Conservation (phyloP, 2,797 vertebrate species). For the Pangasius macronema region DNA sequence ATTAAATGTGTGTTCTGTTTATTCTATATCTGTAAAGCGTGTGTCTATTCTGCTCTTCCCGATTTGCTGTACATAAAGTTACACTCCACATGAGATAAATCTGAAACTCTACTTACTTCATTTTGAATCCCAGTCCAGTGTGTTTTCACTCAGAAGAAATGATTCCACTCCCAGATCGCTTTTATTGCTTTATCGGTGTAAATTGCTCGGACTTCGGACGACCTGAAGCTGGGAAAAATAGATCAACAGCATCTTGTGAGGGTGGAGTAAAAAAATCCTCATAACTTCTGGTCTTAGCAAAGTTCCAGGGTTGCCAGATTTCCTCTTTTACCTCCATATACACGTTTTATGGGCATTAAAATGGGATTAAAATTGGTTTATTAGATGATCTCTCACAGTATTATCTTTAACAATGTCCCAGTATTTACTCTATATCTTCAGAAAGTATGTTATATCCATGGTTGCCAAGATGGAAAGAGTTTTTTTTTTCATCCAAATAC, state of each 20-base stretch:
- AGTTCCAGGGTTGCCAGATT: neutral
- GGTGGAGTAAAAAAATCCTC: constrained; percentile 7
- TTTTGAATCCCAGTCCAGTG: neutral
- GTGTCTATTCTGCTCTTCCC: neutral
- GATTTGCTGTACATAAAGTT: neutral
- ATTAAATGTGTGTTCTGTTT: neutral
- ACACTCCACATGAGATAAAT: neutral
- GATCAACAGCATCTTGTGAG: neutral
- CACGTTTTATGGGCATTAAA: no score
- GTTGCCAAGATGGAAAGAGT: neutral
- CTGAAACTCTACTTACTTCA: constrained; percentile 11
- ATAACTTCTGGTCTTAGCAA: neutral
- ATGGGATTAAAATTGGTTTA: neutral
- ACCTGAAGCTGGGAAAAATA: neutral
- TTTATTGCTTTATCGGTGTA: neutral
- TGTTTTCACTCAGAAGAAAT: no score
- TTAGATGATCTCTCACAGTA: neutral
- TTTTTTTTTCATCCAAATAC: neutral
- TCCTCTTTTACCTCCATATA: neutral
- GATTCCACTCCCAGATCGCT: neutral
- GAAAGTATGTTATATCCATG: neutral
- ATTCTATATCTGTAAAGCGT: neutral
- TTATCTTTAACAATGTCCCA: neutral
- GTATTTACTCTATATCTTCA: no score
- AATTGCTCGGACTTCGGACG: neutral